Percentiles rank a stretch among this genome's conserved stretches.
phyloP scores from a whole-genome alignment of 2,113 vertebrate genomes.

The Illadopsis cleaveri region DNA sequence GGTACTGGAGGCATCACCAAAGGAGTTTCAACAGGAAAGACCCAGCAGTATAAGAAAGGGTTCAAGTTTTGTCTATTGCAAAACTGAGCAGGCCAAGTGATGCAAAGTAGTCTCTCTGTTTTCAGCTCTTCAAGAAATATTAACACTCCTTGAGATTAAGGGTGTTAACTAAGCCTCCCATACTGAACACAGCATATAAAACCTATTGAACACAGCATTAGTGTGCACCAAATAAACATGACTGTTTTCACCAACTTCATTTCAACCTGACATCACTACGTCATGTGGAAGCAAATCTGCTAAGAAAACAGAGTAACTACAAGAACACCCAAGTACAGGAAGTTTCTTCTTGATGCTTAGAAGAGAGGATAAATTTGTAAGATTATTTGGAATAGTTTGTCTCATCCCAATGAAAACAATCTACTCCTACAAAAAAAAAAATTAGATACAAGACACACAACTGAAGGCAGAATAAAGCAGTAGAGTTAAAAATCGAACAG shows the following conservation, averaged over 20 bases:
- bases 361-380: background rate
- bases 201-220: rapidly evolving
- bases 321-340: background rate
- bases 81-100: rapidly evolving
- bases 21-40: background rate
- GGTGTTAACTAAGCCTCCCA: background rate
- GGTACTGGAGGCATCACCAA: background rate
- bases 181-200: rapidly evolving
- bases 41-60: background rate
- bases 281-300: background rate
- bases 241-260: background rate
- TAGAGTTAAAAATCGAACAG: background rate
- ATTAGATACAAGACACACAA: background rate
- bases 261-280: background rate
- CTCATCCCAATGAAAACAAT: background rate
- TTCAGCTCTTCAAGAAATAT: background rate
- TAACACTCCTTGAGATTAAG: background rate
- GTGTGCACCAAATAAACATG: background rate
- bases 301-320: background rate
- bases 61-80: too few relatives aligned
- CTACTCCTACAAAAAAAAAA: background rate
- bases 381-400: background rate
- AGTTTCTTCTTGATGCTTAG: background rate
- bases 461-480: background rate
- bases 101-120: background rate